These are phyloP conservation scores for Colius striatus DNA, from an alignment of 2,113 vertebrate genomes.

Conservation along the genomic window DNA sequence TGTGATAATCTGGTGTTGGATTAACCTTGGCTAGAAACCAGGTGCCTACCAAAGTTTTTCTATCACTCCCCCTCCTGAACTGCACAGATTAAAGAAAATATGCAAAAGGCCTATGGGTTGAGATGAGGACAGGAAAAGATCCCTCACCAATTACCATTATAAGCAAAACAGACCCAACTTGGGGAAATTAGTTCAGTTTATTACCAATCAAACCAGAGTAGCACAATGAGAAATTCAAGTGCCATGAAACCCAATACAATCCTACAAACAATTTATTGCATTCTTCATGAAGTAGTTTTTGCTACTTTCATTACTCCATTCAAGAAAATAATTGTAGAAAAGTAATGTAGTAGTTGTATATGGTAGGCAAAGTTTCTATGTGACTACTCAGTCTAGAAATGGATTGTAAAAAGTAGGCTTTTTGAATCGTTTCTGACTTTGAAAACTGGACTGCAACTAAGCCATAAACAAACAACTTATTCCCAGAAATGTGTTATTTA, in stretches of 20 bases:
- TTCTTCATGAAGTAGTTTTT: background rate
- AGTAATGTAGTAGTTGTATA: background rate
- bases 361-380: background rate
- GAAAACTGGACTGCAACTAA: background rate
- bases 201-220: no score
- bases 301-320: background rate
- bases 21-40: no score
- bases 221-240: no score
- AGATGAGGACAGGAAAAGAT: no score
- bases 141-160: no score
- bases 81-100: no score
- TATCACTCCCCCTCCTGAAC: no score
- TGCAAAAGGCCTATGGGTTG: no score
- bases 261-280: background rate
- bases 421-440: background rate
- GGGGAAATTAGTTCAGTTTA: no score
- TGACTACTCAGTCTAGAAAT: background rate
- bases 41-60: no score
- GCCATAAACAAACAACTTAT: background rate
- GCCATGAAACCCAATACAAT: background rate
- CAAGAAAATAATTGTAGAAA: background rate
- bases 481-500: background rate
- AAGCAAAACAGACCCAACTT: no score
- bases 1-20: background rate
- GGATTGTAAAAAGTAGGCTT: background rate